Evolutionary conservation across 2,797 vertebrate genomes (phyloP), one percentile per base, ranked within the genome.

Genomic region (Xenopus petersii): DNA sequence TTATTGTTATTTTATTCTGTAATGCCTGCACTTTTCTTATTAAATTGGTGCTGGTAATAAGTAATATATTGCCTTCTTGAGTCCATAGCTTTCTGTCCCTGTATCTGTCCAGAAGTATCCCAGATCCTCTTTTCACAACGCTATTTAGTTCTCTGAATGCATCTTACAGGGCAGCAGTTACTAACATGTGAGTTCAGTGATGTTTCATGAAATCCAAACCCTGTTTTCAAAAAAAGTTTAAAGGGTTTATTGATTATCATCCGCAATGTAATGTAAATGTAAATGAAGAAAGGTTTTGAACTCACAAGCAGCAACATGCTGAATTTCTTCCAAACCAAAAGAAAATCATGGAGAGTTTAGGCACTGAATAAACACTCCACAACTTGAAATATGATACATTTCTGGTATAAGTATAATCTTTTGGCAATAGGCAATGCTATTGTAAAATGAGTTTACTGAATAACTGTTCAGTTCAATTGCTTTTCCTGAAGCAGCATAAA

Each of bases 1-100:
- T 42, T 42, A 42, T 42, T 42, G 8, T 42, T 42, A 6, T 42
- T 42, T 9, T 42, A 0, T 12, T 51, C 49, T 12, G 49, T 15
- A 51, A 12, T 0, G 15, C 49, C 11, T 10, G 10, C 49, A 51
- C 49, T 51, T 51, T 15, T 12, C 2, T 12, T 51, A 51, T 15
- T 51, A 12, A 12, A 51, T 10, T 51, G 26, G 4, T 21, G 17
- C 26, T 7, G n/a, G 17, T 46, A 70, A 16, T 69, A 13, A 46
- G 79, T 67, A 81, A 81, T 17, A 75, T 36, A 79, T 87, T 88
- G 88, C 88, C 88, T 89, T 85, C 85, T 68, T 86, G 86, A 83
- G 67, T 89, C 88, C 88, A 89, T 89, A 74, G 85, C 81, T 86
- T 56, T 62, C 61, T 74, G 70, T 67, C 71, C 71, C 67, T 79